A percentile compares a stretch with the other conserved stretches of the same genome.
These are phyloP conservation scores for Sinosuthora webbiana DNA, from an alignment of 2,113 vertebrate species.

Conservation along the genomic window DNA sequence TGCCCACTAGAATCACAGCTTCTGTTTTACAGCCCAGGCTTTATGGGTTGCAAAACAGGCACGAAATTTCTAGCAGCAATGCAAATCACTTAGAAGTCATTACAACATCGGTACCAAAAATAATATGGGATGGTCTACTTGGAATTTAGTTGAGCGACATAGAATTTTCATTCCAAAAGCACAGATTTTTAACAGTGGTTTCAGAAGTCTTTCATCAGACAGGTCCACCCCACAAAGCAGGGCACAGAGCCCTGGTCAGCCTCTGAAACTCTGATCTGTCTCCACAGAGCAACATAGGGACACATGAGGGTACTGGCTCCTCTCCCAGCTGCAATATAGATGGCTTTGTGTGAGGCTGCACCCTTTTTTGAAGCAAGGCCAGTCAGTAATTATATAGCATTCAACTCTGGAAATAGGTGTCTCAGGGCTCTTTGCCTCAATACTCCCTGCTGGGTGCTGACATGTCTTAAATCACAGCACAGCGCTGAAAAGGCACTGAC, in stretches of 20 bases:
- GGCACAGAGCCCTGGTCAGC: neutral
- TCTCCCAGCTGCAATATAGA: neutral
- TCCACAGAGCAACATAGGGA: neutral
- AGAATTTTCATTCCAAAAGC: neutral
- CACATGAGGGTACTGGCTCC: neutral
- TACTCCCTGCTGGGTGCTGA: neutral
- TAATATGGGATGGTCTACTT: neutral
- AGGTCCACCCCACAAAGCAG: neutral
- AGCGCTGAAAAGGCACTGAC: neutral
- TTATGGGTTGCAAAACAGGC: neutral
- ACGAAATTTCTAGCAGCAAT: neutral
- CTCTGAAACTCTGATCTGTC: neutral
- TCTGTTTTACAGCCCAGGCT: neutral
- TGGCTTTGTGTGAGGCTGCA: neutral
- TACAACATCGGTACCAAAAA: neutral
- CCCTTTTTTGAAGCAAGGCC: neutral
- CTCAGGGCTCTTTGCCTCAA: neutral
- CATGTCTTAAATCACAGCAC: neutral
- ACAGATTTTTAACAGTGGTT: neutral
- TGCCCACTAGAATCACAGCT: neutral
- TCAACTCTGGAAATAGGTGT: slow-evolving; percentile 1
- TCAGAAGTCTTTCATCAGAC: neutral
- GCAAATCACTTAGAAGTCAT: neutral
- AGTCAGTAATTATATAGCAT: neutral
- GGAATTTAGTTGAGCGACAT: neutral